Evolutionary conservation across 2,113 vertebrate genomes (phyloP).

Genomic region (Neopipo cinnamomea): DNA sequence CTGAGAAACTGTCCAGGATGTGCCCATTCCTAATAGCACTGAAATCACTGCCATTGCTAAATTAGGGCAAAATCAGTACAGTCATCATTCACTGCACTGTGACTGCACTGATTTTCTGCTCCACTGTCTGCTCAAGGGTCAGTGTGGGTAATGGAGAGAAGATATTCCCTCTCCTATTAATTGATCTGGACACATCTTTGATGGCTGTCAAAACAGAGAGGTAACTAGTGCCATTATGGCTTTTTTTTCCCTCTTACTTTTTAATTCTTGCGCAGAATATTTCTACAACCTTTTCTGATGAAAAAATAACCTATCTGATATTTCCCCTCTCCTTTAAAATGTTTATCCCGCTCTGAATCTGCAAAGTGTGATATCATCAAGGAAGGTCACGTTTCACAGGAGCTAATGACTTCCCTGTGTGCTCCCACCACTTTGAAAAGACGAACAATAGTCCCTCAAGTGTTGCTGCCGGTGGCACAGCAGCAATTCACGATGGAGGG

Average conservation of each 20-base stretch:
- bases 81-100: background rate
- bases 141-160: background rate
- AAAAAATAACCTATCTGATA: constrained; percentile 2
- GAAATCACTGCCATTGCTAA: background rate
- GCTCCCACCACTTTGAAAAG: constrained; percentile 33
- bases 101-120: constrained; percentile 2
- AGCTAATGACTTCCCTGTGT: background rate
- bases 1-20: background rate
- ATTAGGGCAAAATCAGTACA: background rate
- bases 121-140: background rate
- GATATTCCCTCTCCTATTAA: background rate
- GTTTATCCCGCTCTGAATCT: background rate
- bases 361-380: background rate
- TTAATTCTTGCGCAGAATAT: background rate
- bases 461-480: constrained; percentile 4
- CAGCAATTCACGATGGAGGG: background rate
- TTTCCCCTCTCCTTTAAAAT: constrained; percentile 33
- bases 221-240: background rate
- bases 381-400: constrained; percentile 28
- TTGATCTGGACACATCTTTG: background rate
- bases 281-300: background rate
- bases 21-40: background rate
- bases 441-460: constrained; percentile 21
- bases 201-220: background rate
- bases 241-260: background rate